Conservation (phyloP, 2,113 vertebrate species). For the Corvus hawaiiensis region DNA sequence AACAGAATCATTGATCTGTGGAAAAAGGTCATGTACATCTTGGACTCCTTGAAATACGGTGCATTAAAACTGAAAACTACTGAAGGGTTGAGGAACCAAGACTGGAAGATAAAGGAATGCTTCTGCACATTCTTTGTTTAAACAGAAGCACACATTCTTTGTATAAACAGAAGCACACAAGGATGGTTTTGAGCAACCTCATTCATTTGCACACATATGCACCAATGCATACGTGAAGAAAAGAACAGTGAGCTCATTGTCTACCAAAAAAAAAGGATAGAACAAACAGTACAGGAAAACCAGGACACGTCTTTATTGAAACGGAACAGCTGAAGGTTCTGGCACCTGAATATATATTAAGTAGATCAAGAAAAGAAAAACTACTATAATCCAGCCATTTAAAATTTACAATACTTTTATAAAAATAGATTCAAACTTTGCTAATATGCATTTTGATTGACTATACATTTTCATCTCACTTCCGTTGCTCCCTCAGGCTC, state of each 20-base stretch:
- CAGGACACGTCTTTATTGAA: neutral
- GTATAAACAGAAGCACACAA: neutral
- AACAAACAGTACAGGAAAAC: neutral
- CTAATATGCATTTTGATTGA: slow-evolving; percentile 44
- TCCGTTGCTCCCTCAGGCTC: neutral
- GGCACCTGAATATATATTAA: neutral
- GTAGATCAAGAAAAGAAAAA: neutral
- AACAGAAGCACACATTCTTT: neutral
- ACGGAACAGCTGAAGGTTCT: neutral
- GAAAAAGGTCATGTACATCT: neutral
- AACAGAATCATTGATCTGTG: neutral
- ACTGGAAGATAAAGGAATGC: neutral
- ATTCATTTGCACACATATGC: neutral
- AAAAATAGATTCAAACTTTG: slow-evolving; percentile 10
- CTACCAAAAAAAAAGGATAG: neutral
- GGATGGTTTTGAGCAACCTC: neutral
- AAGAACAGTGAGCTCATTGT: neutral
- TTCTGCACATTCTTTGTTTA: neutral
- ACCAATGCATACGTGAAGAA: neutral
- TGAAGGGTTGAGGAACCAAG: neutral
- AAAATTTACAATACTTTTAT: neutral
- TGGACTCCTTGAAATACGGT: neutral
- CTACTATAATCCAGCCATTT: neutral
- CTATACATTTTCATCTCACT: neutral
- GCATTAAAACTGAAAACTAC: neutral